phyloP scores from a whole-genome alignment of 2,797 vertebrate genomes.

The Bryconaethiops microstoma region DNA sequence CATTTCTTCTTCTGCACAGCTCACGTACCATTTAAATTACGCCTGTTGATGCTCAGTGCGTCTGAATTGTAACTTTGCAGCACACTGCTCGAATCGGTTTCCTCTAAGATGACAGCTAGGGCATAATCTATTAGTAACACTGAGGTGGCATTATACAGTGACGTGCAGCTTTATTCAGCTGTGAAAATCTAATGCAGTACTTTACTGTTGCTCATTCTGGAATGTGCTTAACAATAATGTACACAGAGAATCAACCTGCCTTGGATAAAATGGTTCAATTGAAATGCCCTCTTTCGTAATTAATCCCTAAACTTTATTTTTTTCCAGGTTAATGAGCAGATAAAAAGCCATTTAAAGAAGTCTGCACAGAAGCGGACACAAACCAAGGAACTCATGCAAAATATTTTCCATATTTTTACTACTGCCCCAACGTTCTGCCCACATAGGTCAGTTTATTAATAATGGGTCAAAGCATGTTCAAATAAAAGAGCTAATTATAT shows the following conservation, averaged over 20 bases:
- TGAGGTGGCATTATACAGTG: background rate
- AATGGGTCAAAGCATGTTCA: background rate
- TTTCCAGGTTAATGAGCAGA: background rate
- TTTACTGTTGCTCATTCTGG: background rate
- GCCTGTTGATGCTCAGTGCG: background rate
- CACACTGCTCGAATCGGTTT: background rate
- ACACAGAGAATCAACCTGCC: background rate
- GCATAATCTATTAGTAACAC: background rate
- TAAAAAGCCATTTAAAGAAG: too few relatives aligned
- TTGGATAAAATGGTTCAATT: background rate
- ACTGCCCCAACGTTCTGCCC: background rate
- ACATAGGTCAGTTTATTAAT: background rate
- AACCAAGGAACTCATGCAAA: too few relatives aligned
- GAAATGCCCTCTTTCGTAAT: background rate
- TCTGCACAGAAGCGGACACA: background rate
- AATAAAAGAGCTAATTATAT: conserved; percentile 6
- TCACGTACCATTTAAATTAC: background rate
- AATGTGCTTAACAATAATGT: background rate
- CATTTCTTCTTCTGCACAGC: conserved; percentile 13
- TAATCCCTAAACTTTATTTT: background rate
- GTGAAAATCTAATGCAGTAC: background rate
- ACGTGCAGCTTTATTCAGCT: background rate
- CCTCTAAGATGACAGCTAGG: background rate
- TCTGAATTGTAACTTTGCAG: conserved; percentile 13
- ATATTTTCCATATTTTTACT: background rate